These are phyloP conservation scores for Chlorocebus sabaeus DNA, from an alignment of 2,113 vertebrate species.

Conservation along the genomic window DNA sequence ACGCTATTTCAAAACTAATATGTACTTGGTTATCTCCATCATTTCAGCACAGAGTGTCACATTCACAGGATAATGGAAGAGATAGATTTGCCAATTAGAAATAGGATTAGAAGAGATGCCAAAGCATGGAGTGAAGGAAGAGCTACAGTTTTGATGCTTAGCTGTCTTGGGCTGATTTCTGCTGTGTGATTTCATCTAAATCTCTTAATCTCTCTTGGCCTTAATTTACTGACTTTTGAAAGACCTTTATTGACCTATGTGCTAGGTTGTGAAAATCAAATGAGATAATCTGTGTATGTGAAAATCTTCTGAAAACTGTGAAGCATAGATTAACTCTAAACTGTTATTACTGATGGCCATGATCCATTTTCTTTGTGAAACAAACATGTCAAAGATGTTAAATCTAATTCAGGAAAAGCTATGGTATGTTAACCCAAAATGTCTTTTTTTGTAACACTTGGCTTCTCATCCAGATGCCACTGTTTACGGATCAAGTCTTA, in stretches of 20 bases:
- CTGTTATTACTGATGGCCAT: background rate
- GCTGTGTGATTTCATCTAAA: background rate
- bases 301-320: background rate
- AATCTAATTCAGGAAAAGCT: background rate
- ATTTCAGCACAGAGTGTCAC: background rate
- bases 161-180: background rate
- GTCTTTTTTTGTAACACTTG: background rate
- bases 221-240: background rate
- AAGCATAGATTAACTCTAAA: background rate
- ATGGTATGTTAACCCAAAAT: background rate
- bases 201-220: background rate
- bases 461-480: background rate
- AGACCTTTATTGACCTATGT: background rate
- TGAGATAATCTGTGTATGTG: background rate
- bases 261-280: background rate
- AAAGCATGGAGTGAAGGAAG: background rate
- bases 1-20: background rate
- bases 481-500: background rate
- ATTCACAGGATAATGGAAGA: background rate
- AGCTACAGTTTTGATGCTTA: background rate
- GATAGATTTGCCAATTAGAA: background rate
- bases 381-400: background rate
- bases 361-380: slow-evolving; percentile 33
- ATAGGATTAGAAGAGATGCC: background rate
- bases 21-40: background rate